Conservation (phyloP, 2,113 vertebrate species). For the Sturnus vulgaris region DNA sequence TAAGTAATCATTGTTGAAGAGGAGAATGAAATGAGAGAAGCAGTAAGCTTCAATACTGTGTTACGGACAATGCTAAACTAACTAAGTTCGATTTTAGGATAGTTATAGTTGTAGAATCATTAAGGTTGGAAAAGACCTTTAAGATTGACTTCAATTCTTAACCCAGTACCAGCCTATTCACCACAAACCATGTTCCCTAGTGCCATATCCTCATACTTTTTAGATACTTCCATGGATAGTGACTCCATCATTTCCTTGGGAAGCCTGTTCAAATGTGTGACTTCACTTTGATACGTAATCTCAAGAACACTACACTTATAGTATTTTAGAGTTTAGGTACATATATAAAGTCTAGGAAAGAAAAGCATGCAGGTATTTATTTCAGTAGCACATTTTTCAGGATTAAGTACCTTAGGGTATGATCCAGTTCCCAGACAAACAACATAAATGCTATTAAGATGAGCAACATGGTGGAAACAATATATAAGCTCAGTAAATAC, state of each 20-base stretch:
- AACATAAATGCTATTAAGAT: neutral
- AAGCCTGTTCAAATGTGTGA: neutral
- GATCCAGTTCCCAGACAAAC: neutral
- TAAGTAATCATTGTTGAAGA: neutral
- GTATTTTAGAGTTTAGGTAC: neutral
- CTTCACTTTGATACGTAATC: neutral
- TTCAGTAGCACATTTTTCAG: neutral
- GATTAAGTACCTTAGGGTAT: neutral
- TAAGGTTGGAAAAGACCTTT: neutral
- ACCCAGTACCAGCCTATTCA: neutral
- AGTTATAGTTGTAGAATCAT: neutral
- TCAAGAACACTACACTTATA: accelerated
- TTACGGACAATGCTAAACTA: neutral
- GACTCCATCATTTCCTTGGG: neutral
- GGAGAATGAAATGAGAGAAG: neutral
- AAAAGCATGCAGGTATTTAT: neutral
- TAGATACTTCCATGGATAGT: neutral
- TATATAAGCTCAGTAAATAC: neutral
- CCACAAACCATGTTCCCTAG: neutral
- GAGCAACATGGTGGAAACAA: neutral
- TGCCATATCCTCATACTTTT: neutral
- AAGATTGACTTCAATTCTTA: neutral
- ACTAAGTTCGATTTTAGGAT: neutral
- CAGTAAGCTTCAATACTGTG: neutral
- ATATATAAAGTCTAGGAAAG: neutral